Evolutionary conservation across 2,113 vertebrate species (phyloP).

Genomic region (Dissostichus mawsoni): DNA sequence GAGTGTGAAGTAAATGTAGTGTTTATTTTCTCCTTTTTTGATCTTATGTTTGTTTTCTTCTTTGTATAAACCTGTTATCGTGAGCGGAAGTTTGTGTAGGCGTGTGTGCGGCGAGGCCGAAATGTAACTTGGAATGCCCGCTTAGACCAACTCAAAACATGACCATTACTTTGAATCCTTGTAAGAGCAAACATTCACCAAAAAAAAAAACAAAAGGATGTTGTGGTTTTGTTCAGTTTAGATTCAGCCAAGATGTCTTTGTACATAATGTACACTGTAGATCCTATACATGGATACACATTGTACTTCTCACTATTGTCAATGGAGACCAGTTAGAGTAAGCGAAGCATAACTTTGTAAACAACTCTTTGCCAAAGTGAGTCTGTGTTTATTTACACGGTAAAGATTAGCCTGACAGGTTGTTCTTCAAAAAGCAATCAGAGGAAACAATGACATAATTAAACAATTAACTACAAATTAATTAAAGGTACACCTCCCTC

Average conservation of each 20-base stretch:
- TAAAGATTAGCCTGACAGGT: conserved; percentile 6
- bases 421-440: conserved; percentile 10
- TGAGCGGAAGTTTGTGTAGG: background rate
- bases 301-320: background rate
- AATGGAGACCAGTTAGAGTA: background rate
- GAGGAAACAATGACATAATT: conserved; percentile 13
- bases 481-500: conserved; percentile 28
- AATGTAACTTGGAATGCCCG: background rate
- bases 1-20: background rate
- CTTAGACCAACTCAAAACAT: background rate
- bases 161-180: background rate
- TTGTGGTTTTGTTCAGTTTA: background rate
- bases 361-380: background rate
- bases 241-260: conserved; percentile 19
- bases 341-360: background rate
- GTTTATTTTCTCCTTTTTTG: background rate
- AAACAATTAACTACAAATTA: conserved; percentile 28
- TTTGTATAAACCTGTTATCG: background rate
- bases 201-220: background rate
- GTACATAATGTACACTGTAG: background rate
- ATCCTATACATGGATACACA: background rate
- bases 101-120: background rate
- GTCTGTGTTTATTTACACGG: conserved; percentile 1
- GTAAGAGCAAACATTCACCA: background rate
- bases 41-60: background rate